These are phyloP conservation scores for Drosophila mulleri DNA, from an alignment of 2,888 invertebrate genomes.

Conservation along the genomic window DNA sequence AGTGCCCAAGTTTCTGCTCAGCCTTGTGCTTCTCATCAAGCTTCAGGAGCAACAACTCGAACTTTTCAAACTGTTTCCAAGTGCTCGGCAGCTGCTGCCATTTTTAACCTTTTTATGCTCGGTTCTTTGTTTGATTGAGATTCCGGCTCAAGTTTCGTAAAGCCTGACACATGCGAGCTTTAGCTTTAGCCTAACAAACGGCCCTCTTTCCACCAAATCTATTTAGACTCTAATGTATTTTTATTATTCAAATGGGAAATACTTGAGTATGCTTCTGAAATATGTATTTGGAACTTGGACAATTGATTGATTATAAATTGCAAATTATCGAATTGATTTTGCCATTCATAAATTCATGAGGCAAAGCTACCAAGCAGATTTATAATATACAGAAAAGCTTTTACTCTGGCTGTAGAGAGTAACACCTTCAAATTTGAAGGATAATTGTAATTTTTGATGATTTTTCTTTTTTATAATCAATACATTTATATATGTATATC, in stretches of 20 bases:
- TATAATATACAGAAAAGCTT: background rate
- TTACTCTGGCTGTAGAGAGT: background rate
- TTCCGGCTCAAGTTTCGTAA: constrained; percentile 20
- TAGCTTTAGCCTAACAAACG: background rate
- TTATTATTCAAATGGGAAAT: background rate
- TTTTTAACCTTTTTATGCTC: constrained; percentile 25
- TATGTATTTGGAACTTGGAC: background rate
- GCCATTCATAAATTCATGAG: background rate
- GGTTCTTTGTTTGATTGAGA: constrained; percentile 21
- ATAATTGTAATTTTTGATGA: background rate
- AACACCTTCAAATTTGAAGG: background rate
- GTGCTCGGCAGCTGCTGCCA: constrained; percentile 38
- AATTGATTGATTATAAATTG: constrained; percentile 7
- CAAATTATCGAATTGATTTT: constrained; percentile 6
- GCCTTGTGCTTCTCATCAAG: constrained; percentile 8
- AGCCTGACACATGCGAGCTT: constrained; percentile 2
- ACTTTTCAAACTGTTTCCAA: constrained; percentile 3
- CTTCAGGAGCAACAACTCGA: constrained; percentile 17
- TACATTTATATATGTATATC: too few relatives aligned
- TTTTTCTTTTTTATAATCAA: too few relatives aligned
- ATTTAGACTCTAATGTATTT: background rate
- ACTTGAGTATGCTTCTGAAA: background rate
- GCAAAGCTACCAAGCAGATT: background rate
- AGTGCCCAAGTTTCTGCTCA: constrained; percentile 29
- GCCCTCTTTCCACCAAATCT: background rate